These are phyloP conservation scores for Leptodactylus fallax DNA, from an alignment of 2,797 vertebrate species.

Conservation along the genomic window DNA sequence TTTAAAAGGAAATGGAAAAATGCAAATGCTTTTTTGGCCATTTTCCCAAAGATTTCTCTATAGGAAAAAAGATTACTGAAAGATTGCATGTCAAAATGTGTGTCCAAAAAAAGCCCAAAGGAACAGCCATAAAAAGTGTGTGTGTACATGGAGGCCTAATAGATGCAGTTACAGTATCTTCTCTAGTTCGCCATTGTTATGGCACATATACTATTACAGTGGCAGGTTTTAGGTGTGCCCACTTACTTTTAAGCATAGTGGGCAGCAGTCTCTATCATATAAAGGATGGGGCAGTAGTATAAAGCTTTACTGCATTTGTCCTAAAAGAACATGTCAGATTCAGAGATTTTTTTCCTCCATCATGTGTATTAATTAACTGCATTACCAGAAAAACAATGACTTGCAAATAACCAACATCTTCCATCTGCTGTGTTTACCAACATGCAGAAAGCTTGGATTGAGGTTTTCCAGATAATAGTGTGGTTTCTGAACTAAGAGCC, in stretches of 20 bases:
- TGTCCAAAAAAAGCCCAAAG: no score
- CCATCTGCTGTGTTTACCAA: constrained; percentile 1
- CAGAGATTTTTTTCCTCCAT: background rate
- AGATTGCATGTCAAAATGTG: no score
- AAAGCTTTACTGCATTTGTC: background rate
- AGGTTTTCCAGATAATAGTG: constrained; percentile 60
- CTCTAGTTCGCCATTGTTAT: no score
- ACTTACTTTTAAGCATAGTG: background rate
- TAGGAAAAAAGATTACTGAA: no score
- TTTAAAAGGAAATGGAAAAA: no score
- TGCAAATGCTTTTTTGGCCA: no score
- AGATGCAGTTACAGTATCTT: no score
- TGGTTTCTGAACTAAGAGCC: constrained; percentile 50
- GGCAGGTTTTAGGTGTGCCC: no score
- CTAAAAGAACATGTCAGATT: background rate
- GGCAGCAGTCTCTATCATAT: background rate
- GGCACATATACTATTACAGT: no score
- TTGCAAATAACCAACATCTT: constrained; percentile 30
- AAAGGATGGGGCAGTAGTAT: background rate
- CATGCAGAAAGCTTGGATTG: constrained; percentile 31
- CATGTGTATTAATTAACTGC: constrained; percentile 18
- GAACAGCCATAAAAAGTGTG: no score
- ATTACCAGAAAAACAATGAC: constrained; percentile 27
- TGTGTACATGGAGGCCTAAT: no score
- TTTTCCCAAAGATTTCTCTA: no score